Evolutionary conservation across 2,113 vertebrate species (phyloP).

Genomic region (Ochotona curzoniae): DNA sequence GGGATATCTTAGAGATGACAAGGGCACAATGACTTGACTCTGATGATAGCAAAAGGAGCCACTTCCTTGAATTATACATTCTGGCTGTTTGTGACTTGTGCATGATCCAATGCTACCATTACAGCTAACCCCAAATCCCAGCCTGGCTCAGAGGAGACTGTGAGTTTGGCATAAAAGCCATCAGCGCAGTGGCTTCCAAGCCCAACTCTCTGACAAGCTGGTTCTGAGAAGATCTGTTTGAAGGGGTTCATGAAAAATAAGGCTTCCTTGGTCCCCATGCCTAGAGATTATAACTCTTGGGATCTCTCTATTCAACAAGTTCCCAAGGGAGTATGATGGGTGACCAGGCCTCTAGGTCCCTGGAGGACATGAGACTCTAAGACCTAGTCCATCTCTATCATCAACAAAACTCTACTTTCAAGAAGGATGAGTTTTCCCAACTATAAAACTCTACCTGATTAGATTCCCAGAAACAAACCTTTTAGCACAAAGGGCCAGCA

Average conservation of each 20-base stretch:
- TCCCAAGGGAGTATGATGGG: neutral
- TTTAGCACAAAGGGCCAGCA: neutral
- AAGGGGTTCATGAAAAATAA: neutral
- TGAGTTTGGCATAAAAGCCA: neutral
- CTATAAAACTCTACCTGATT: neutral
- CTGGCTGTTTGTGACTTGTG: neutral
- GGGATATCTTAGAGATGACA: neutral
- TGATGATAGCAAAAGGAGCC: neutral
- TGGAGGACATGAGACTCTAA: neutral
- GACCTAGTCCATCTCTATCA: neutral
- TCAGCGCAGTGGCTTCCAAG: neutral
- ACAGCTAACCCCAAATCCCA: neutral
- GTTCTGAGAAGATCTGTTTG: neutral
- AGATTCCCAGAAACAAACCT: neutral
- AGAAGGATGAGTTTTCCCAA: neutral
- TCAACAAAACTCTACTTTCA: neutral
- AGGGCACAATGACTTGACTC: rapidly evolving
- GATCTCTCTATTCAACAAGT: neutral
- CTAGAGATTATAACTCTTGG: neutral
- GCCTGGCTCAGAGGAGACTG: neutral
- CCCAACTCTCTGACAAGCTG: neutral
- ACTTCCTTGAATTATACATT: neutral
- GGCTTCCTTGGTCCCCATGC: neutral
- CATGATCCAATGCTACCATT: too few relatives aligned
- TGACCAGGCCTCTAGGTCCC: neutral